These are phyloP conservation scores for Chloroceryle amazona DNA, from an alignment of 2,797 vertebrate genomes.

Conservation along the genomic window DNA sequence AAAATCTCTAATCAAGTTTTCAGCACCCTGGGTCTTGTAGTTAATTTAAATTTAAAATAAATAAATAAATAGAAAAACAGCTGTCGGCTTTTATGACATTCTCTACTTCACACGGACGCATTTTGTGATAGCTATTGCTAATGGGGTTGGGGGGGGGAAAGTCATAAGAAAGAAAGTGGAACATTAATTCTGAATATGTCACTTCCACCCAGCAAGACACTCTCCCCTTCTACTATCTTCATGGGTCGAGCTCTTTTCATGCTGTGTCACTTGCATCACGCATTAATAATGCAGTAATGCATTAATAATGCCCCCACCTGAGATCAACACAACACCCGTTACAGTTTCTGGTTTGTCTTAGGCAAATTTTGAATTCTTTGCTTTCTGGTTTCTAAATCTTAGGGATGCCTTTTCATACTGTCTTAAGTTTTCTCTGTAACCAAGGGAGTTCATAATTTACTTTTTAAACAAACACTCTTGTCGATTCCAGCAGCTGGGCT, in stretches of 20 bases:
- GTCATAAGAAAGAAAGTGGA: background rate
- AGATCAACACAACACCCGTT: background rate
- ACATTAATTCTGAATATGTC: background rate
- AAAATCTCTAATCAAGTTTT: constrained; percentile 9
- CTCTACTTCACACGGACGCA: background rate
- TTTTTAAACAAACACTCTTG: background rate
- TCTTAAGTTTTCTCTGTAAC: background rate
- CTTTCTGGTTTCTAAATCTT: background rate
- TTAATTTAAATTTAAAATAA: background rate
- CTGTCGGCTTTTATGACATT: background rate
- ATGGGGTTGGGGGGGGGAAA: background rate
- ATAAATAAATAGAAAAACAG: too few relatives aligned
- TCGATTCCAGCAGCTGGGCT: background rate
- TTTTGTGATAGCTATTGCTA: background rate
- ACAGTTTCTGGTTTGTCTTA: background rate
- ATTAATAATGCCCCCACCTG: background rate
- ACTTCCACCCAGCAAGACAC: background rate
- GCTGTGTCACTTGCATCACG: background rate
- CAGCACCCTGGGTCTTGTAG: background rate
- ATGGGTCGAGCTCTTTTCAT: background rate
- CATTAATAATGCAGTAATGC: background rate
- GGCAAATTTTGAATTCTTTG: background rate
- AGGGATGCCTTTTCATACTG: background rate
- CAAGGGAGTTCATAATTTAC: background rate
- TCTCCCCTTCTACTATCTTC: background rate